Percentiles rank a stretch among this genome's conserved stretches.
Conservation (phyloP, 2,888 invertebrate genomes). For the Lordiphosa andalusiaca region DNA sequence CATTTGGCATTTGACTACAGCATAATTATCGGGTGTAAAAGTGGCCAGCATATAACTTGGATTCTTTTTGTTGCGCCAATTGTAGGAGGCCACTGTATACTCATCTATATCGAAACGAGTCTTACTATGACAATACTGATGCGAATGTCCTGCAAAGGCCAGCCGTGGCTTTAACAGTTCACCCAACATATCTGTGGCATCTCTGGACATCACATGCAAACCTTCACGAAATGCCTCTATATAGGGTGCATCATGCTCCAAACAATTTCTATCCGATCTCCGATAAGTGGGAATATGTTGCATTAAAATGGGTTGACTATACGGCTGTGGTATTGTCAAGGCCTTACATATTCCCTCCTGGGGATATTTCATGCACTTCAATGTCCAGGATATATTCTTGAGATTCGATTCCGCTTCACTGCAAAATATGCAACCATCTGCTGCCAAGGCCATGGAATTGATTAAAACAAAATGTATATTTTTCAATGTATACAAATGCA, state of each 20-base stretch:
- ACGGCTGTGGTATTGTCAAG: constrained; percentile 74
- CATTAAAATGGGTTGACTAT: constrained; percentile 89
- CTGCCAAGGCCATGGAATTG: constrained; percentile 98
- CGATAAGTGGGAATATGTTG: constrained; percentile 98
- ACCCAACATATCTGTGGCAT: constrained; percentile 87
- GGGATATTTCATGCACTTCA: constrained; percentile 71
- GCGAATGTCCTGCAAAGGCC: constrained; percentile 94
- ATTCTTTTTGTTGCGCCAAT: constrained; percentile 95
- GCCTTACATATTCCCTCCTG: constrained; percentile 48
- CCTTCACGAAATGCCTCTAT: constrained; percentile 87
- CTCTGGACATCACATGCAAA: constrained; percentile 94
- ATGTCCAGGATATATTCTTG: constrained; percentile 78
- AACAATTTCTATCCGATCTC: constrained; percentile 91
- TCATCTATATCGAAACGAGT: constrained; percentile 84
- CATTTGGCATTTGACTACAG: constrained; percentile 89
- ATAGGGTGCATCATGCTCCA: constrained; percentile 89
- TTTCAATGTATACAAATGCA: constrained; percentile 86
- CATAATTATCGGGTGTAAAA: constrained; percentile 87
- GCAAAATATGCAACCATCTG: constrained; percentile 95
- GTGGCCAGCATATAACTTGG: constrained; percentile 93
- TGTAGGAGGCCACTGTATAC: constrained; percentile 95
- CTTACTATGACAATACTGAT: constrained; percentile 90
- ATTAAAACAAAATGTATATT: constrained; percentile 93
- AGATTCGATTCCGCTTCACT: constrained; percentile 87
- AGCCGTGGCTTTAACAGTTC: constrained; percentile 86